These are phyloP conservation scores for Asarcornis scutulata DNA, from an alignment of 2,113 vertebrate species.

Conservation along the genomic window DNA sequence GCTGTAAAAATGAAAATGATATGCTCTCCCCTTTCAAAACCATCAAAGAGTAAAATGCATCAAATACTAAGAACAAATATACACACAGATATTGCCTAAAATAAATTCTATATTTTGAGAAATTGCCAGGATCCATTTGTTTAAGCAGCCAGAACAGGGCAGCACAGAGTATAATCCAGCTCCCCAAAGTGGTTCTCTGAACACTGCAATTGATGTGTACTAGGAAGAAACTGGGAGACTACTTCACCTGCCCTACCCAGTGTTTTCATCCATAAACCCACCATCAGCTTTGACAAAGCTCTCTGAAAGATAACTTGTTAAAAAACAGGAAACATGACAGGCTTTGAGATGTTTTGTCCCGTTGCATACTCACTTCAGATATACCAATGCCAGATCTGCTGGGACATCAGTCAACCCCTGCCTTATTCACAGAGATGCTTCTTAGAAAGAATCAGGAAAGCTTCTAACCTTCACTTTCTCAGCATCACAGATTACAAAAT, in stretches of 20 bases:
- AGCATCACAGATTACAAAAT: not conserved
- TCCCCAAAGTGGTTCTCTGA: not conserved
- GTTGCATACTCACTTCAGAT: not conserved
- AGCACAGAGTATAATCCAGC: not conserved
- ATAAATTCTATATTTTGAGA: not conserved
- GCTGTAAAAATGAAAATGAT: not conserved
- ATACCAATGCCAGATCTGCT: not conserved
- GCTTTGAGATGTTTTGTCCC: not conserved
- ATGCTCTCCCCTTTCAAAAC: not conserved
- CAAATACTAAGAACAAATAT: not conserved
- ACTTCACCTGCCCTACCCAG: not conserved
- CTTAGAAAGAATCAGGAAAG: not conserved
- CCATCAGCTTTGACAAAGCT: not conserved
- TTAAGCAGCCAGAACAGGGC: not conserved
- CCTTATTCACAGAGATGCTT: not conserved
- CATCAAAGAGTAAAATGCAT: not conserved
- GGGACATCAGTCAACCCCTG: not conserved
- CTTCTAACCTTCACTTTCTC: not conserved
- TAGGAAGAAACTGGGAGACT: not conserved
- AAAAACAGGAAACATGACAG: not conserved
- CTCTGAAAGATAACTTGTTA: not conserved
- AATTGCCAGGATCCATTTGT: not conserved
- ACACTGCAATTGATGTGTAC: rapidly evolving
- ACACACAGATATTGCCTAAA: not conserved
- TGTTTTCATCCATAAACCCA: not conserved